Evolutionary conservation across 2,113 vertebrate species (phyloP).

Genomic region (Tamias sibiricus): DNA sequence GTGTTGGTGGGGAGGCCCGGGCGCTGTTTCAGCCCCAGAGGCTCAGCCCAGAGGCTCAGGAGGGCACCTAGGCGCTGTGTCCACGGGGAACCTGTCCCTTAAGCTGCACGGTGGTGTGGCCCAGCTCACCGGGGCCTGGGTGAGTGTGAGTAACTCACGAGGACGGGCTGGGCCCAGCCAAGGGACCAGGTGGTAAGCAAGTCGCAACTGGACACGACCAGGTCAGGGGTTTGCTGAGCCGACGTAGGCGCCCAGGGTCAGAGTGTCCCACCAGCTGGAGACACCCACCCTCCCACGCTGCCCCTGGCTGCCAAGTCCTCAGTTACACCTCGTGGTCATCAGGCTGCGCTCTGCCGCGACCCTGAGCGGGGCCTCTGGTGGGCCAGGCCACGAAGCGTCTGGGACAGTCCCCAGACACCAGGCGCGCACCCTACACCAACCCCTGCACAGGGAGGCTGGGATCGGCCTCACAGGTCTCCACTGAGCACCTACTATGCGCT

Average conservation of each 20-base stretch:
- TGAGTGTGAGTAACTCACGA: neutral
- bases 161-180: neutral
- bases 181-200: neutral
- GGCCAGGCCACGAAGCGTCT: too few relatives aligned
- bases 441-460: neutral
- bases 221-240: neutral
- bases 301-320: neutral
- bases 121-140: neutral
- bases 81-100: neutral
- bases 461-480: neutral
- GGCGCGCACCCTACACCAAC: neutral
- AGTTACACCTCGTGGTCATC: neutral
- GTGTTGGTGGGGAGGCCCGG: too few relatives aligned
- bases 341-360: accelerated
- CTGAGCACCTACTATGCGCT: neutral
- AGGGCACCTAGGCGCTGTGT: neutral
- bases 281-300: neutral
- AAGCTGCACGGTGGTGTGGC: neutral
- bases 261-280: neutral
- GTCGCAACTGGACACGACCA: neutral
- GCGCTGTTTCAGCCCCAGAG: neutral
- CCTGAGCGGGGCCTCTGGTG: neutral
- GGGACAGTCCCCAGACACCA: neutral
- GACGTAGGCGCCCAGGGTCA: neutral
- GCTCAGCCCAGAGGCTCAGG: neutral